Conservation (phyloP, 2,888 invertebrate species). For the Hemicrepidius hirtus region DNA sequence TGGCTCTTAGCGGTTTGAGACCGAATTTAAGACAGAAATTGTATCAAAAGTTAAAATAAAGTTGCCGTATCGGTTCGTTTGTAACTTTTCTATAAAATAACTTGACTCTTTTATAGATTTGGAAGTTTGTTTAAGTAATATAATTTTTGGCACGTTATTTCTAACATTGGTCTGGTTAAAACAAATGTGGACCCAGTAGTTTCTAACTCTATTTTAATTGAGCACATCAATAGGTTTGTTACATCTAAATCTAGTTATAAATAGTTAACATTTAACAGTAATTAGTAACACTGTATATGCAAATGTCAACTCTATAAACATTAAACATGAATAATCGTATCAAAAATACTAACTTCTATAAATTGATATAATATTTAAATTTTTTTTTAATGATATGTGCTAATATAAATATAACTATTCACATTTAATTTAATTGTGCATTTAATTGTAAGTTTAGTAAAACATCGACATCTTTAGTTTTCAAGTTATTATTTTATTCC, state of each 20-base stretch:
- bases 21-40: slow-evolving; percentile 31
- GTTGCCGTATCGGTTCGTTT: slow-evolving; percentile 16
- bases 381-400: slow-evolving; percentile 44
- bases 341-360: slow-evolving; percentile 54
- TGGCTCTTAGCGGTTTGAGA: slow-evolving; percentile 9
- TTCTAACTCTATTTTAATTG: slow-evolving; percentile 47
- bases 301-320: slow-evolving; percentile 48
- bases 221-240: slow-evolving; percentile 42
- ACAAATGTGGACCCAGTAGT: slow-evolving; percentile 44
- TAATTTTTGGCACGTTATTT: slow-evolving; percentile 39
- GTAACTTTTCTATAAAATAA: slow-evolving; percentile 3
- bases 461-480: slow-evolving; percentile 15
- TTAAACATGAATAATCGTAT: slow-evolving; percentile 51
- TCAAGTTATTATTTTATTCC: slow-evolving; percentile 29
- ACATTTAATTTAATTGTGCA: slow-evolving; percentile 42
- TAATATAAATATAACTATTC: slow-evolving; percentile 44
- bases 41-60: slow-evolving; percentile 49
- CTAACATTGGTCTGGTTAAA: slow-evolving; percentile 39
- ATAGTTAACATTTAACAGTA: slow-evolving; percentile 53
- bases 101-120: slow-evolving; percentile 17
- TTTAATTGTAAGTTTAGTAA: slow-evolving; percentile 33
- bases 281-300: slow-evolving; percentile 41
- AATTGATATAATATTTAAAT: slow-evolving; percentile 36
- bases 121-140: slow-evolving; percentile 13
- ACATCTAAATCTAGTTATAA: slow-evolving; percentile 43